Base-by-base conservation (phyloP, 2,113 vertebrate genomes). In the Pedetes capensis region DNA sequence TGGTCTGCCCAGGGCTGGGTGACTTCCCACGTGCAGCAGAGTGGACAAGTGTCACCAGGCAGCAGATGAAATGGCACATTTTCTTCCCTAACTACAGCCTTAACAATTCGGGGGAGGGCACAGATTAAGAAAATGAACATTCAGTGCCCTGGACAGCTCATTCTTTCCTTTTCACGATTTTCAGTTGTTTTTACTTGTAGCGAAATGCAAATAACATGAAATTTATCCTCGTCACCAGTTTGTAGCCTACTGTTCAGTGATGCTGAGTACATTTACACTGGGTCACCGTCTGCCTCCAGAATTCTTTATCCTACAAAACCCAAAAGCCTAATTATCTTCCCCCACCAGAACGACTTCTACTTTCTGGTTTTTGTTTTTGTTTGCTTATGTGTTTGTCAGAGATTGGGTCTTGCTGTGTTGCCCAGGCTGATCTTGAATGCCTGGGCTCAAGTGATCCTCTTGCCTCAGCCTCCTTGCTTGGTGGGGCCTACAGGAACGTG, bases 11-110 rank as follows among this genome's bases (percentile, higher is more conserved):
- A 27, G 85, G 86, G 29, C 47, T 0, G 2, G 42, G 69, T 55
- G 71, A 34, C n/a, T 95, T 86, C 88, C 72, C 25, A 3, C 10
- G 3, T 44, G 47, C 22, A 71, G 29, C 64, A 4, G 12, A 37
- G 71, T 3, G 6, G 39, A 34, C 53, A 59, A 16, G 51, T 64
- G 44, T 64, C 63, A 49, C 37, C 8, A 71, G 57, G n/a, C 37
- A 29, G 34, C 37, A 59, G 55, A 95, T 89, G 87, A 96, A 23
- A 47, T 39, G 64, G 53, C 90, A 93, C 37, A 47, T 82, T 95
- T 76, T 63, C 68, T 75, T 88, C 69, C 78, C 69, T 71, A 79
- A 61, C 66, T 12, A 0, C 18, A 44, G 63, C 27, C 87, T 87
- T 44, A 44, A 89, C 63, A 27, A 61, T 29, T 47, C 57, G 80